These are phyloP conservation scores for Caenorhabditis angaria DNA, from an alignment of 2,888 invertebrate genomes.

Conservation along the genomic window DNA sequence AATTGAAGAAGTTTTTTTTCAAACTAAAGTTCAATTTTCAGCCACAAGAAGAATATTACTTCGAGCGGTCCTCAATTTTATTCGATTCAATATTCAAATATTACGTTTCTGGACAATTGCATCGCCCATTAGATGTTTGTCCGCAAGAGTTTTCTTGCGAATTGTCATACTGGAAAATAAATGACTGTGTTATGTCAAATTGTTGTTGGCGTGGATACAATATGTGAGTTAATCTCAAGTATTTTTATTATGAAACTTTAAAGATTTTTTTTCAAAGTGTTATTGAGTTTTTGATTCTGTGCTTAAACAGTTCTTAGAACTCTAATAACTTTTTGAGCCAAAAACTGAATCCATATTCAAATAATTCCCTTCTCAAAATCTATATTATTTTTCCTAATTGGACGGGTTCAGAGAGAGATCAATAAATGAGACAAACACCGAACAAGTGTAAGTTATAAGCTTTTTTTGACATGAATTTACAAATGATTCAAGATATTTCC, in stretches of 20 bases:
- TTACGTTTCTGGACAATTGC: slow-evolving; percentile 63
- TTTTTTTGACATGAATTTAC: slow-evolving; percentile 5
- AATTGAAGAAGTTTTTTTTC: background rate
- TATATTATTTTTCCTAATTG: background rate
- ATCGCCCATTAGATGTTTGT: slow-evolving; percentile 64
- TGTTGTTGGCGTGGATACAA: slow-evolving; percentile 63
- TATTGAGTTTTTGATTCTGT: too few relatives aligned
- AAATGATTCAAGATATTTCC: background rate
- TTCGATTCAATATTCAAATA: slow-evolving; percentile 69
- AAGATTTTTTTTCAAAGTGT: slow-evolving; percentile 6
- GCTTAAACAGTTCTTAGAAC: too few relatives aligned
- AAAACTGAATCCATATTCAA: too few relatives aligned
- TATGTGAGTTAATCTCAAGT: slow-evolving; percentile 54
- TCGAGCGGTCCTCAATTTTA: slow-evolving; percentile 66
- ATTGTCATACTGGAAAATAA: slow-evolving; percentile 64
- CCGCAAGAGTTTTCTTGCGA: slow-evolving; percentile 57
- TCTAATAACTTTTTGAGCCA: too few relatives aligned
- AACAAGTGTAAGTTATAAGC: slow-evolving; percentile 24
- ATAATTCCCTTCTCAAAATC: too few relatives aligned
- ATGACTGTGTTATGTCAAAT: slow-evolving; percentile 59
- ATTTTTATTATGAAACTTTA: too few relatives aligned
- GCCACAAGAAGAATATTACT: slow-evolving; percentile 68
- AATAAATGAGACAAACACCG: slow-evolving; percentile 18
- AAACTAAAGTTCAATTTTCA: slow-evolving; percentile 21
- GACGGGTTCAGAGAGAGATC: slow-evolving; percentile 23